Conservation (phyloP, 2,113 vertebrate species). For the Antennarius striatus region DNA sequence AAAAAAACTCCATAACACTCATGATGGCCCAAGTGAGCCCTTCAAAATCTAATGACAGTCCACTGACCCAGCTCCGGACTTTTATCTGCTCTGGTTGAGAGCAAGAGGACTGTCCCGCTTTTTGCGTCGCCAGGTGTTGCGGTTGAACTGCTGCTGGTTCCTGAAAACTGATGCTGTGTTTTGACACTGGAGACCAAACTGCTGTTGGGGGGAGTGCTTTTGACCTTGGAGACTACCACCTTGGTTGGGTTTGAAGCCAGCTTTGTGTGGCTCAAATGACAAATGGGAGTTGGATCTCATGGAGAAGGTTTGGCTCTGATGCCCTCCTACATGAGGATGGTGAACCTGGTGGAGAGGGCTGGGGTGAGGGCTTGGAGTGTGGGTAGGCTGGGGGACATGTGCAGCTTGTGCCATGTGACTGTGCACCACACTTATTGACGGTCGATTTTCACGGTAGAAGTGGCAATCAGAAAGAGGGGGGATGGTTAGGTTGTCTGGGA, state of each 20-base stretch:
- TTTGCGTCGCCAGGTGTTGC: slow-evolving; percentile 85
- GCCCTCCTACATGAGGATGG: slow-evolving; percentile 67
- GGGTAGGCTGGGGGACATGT: slow-evolving; percentile 62
- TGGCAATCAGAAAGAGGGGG: slow-evolving; percentile 73
- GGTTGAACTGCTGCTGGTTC: slow-evolving; percentile 88
- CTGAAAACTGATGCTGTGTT: slow-evolving; percentile 73
- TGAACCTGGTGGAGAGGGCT: slow-evolving; percentile 71
- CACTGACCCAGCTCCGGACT: background rate
- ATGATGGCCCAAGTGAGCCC: background rate
- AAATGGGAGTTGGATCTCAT: slow-evolving; percentile 45
- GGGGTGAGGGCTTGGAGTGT: slow-evolving; percentile 64
- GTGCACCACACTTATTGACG: slow-evolving; percentile 71
- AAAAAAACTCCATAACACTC: background rate
- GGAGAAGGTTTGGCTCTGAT: slow-evolving; percentile 41
- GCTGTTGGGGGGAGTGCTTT: slow-evolving; percentile 45
- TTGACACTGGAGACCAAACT: slow-evolving; percentile 66
- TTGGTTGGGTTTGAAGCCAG: slow-evolving; percentile 69
- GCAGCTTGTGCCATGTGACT: slow-evolving; percentile 49
- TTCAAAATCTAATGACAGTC: slow-evolving; percentile 7
- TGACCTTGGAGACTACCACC: slow-evolving; percentile 39
- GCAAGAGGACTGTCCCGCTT: slow-evolving; percentile 84
- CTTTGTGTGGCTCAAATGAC: slow-evolving; percentile 41
- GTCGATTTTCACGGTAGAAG: slow-evolving; percentile 73
- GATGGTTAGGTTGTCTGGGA: slow-evolving; percentile 63
- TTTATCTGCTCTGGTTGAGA: slow-evolving; percentile 88